Evolutionary conservation across 2,113 vertebrate genomes (phyloP).

Genomic region (Ahaetulla prasina): DNA sequence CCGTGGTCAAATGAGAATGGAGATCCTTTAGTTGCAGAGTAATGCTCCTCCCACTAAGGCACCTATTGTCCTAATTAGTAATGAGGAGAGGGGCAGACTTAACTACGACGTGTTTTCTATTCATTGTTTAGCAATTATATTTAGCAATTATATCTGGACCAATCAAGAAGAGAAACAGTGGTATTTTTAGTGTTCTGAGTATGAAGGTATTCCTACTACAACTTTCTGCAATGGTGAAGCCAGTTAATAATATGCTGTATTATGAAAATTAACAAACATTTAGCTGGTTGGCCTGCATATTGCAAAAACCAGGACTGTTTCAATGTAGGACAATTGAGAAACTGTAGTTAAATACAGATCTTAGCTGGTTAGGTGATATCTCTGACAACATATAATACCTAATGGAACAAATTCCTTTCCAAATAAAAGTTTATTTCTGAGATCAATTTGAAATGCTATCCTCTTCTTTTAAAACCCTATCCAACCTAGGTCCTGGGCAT

Average conservation of each 20-base stretch:
- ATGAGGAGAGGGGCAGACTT: neutral
- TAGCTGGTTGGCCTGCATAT: neutral
- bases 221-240: neutral
- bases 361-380: neutral
- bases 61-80: neutral
- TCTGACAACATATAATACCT: neutral
- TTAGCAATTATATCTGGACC: neutral
- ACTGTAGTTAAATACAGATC: neutral
- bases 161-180: neutral
- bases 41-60: neutral
- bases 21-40: neutral
- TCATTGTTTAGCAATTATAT: no score
- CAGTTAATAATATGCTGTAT: neutral
- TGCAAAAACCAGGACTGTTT: neutral
- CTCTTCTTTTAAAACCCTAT: neutral
- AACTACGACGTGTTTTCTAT: neutral
- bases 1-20: neutral
- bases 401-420: neutral
- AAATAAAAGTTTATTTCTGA: neutral
- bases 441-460: neutral
- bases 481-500: neutral
- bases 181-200: neutral
- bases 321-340: neutral
- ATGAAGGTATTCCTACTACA: neutral
- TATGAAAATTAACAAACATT: neutral